These are phyloP conservation scores for Emys orbicularis DNA, from an alignment of 2,797 vertebrate genomes.

Conservation along the genomic window DNA sequence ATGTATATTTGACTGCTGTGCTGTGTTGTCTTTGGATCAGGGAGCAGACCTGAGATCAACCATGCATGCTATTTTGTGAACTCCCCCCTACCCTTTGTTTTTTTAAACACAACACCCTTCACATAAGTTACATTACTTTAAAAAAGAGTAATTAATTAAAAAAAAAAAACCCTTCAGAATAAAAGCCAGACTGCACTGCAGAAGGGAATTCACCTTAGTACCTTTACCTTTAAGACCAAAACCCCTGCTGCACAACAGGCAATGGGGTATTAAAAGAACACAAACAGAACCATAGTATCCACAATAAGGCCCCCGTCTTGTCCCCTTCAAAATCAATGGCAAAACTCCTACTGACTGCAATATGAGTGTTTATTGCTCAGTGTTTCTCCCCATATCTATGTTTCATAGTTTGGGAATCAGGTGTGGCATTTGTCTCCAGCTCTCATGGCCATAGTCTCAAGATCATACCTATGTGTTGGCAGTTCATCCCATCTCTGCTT, in stretches of 20 bases:
- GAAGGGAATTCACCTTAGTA: constrained; percentile 75
- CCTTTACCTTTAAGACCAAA: constrained; percentile 68
- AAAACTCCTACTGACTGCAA: constrained; percentile 73
- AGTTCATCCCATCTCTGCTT: background rate
- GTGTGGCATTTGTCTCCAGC: background rate
- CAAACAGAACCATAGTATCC: constrained; percentile 68
- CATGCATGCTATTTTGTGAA: constrained; percentile 81
- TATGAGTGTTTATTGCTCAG: constrained; percentile 68
- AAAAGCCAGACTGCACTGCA: constrained; percentile 76
- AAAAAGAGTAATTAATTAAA: background rate
- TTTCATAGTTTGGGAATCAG: constrained; percentile 57
- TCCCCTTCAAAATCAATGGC: constrained; percentile 66
- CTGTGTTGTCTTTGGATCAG: constrained; percentile 83
- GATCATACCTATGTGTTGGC: background rate
- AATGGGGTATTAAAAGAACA: constrained; percentile 67
- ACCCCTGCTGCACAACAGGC: constrained; percentile 62
- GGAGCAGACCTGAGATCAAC: constrained; percentile 79
- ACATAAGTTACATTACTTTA: constrained; percentile 78
- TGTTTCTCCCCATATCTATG: constrained; percentile 67
- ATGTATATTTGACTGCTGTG: constrained; percentile 82
- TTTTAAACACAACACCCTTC: constrained; percentile 79
- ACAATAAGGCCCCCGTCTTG: constrained; percentile 58
- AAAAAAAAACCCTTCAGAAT: constrained; percentile 79
- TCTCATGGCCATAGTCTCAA: constrained; percentile 36
- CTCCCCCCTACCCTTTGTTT: constrained; percentile 40